Base-by-base conservation (phyloP, 2,797 vertebrate species). In the Chelon labrosus region DNA sequence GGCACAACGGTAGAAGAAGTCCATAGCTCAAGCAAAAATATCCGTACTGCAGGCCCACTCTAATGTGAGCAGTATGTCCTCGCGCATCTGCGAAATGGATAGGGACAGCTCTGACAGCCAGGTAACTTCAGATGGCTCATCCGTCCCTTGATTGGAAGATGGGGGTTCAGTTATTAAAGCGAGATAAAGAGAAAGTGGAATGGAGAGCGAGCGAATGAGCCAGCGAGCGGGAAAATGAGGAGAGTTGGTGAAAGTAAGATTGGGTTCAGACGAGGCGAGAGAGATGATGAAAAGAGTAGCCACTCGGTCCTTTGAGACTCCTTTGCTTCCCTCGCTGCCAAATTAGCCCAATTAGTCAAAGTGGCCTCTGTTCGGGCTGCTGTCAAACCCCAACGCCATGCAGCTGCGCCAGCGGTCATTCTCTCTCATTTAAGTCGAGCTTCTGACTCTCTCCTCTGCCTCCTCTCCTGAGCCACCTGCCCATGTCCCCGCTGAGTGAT, bases 261-360 rank as follows among this genome's bases (percentile, higher is more conserved):
- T 35, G 68, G 85, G 88, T 91, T 91, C 88, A 90, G 79, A 89
- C 64, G 85, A 91, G 90, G 89, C 80, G 62, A 92, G 90, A 77
- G 78, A 89, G 89, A 93, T 92, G 91, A 94, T 93, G 91, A 94
- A 93, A 94, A 90, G 91, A 92, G 90, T 90, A 91, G 90, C 89
- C 86, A 91, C 83, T 86, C 52, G 74, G 86, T 93, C 94, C 91
- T 90, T 84, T 80, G 94, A 93, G 93, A 92, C 86, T 80, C 78
- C 55, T 84, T 86, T 88, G 81, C 90, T 91, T 92, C 91, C 87
- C 91, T 86, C 64, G 86, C 90, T 85, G 88, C 91, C 90, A 94
- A 94, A 94, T 94, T 93, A 93, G 93, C 84, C 93, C 94, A 94
- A 94, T 94, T 94, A 94, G 94, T 92, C 90, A 91, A 89, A 92